phyloP scores from a whole-genome alignment of 2,888 invertebrate species.

The Athalia rosae region DNA sequence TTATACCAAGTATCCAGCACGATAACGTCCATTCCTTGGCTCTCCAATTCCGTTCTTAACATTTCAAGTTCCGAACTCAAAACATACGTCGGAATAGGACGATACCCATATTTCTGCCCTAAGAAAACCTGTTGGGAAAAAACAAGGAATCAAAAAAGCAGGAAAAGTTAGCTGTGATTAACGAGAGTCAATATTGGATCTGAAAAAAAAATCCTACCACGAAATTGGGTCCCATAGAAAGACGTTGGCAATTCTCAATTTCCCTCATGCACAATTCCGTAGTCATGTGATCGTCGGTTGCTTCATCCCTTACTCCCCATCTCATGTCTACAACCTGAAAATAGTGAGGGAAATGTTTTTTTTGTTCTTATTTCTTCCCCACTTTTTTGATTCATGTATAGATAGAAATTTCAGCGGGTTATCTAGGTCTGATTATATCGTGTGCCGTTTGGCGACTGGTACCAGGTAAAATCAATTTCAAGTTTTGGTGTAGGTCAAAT shows the following conservation, averaged over 20 bases:
- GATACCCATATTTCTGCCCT: conserved; percentile 98
- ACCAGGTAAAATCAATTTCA: conserved; percentile 48
- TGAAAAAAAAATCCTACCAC: conserved; percentile 84
- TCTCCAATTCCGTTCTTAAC: conserved; percentile 89
- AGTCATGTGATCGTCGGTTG: conserved; percentile 99
- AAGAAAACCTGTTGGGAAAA: conserved; percentile 84
- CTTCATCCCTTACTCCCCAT: conserved; percentile 98
- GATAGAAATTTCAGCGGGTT: neutral
- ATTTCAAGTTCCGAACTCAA: conserved; percentile 92
- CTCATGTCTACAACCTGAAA: conserved; percentile 97
- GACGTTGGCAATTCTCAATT: conserved; percentile 96
- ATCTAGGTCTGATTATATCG: neutral
- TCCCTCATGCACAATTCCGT: conserved; percentile 98
- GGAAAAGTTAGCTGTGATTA: neutral
- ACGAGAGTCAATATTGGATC: too few species aligned
- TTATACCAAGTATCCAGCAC: conserved; percentile 96
- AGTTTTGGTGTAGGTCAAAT: conserved; percentile 19
- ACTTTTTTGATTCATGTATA: neutral
- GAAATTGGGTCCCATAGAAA: conserved; percentile 99
- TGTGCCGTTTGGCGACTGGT: conserved; percentile 56
- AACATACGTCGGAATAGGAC: conserved; percentile 97
- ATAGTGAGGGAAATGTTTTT: neutral
- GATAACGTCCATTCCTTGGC: conserved; percentile 87
- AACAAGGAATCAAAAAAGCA: neutral
- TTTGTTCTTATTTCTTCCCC: neutral